Percentiles rank a stretch among this genome's conserved stretches.
Conservation (phyloP, 2,888 invertebrate genomes). For the Syritta pipiens region DNA sequence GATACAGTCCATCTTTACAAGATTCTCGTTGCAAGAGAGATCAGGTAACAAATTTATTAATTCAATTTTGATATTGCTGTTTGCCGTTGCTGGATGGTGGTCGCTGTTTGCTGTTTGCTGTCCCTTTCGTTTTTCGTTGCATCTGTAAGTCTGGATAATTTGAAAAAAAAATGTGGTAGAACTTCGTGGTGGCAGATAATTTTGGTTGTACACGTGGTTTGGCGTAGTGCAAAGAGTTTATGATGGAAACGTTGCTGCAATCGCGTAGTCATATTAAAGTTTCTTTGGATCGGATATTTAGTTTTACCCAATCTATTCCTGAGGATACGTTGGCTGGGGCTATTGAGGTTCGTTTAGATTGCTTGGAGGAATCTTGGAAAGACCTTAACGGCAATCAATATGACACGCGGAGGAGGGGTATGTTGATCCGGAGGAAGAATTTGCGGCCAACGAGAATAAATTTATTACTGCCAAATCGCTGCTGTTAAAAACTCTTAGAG, state of each 20-base stretch:
- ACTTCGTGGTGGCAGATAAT: too few relatives aligned
- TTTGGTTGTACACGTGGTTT: too few relatives aligned
- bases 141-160: too few relatives aligned
- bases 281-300: neutral
- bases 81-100: too few relatives aligned
- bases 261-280: slow-evolving; percentile 3
- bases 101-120: too few relatives aligned
- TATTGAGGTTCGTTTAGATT: slow-evolving; percentile 15
- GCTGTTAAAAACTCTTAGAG: neutral
- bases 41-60: too few relatives aligned
- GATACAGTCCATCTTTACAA: too few relatives aligned
- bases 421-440: slow-evolving; percentile 16
- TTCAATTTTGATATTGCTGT: too few relatives aligned
- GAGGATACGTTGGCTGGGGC: neutral
- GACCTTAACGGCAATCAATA: slow-evolving; percentile 1
- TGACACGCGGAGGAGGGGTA: neutral
- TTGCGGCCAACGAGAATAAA: neutral
- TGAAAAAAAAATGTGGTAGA: too few relatives aligned
- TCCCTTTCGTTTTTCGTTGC: too few relatives aligned
- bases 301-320: neutral
- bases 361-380: slow-evolving; percentile 2
- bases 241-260: slow-evolving; percentile 8
- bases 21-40: too few relatives aligned
- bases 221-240: too few relatives aligned
- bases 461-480: neutral